Base-by-base conservation (phyloP, 2,888 invertebrate species). In the Sussaba pulchella region DNA sequence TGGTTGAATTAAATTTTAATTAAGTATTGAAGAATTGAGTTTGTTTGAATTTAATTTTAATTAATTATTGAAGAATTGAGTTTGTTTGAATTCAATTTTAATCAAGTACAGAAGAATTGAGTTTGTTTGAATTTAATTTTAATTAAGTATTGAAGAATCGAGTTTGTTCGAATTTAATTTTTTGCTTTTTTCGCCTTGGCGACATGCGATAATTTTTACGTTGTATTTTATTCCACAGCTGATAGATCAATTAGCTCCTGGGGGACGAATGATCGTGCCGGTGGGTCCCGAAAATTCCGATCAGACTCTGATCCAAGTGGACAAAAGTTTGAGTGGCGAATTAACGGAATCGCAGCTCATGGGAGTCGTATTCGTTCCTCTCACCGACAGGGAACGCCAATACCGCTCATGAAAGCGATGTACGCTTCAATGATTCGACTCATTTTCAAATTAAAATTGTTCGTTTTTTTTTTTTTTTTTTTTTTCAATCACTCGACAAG, bases 361-460 rank as follows among this genome's bases (percentile, higher is more conserved):
- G 97, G 97, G 98, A 50, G 99, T 99, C 10, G 96, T 98, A 86
- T 99, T 98, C 91, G 99, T 99, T 41, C 99, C 99, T 0, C 94
- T 99, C 57, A 99, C 99, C 0, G 98, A 98, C 92, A 95, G 95
- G 91, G 94, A 95, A 19, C 93, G 94, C 77, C 96, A 97, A 89
- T 95, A 95, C 94, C 94, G 95, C 61, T 90, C 91, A 84, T 90
- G 90, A 88, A 89, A 92, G 89, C 91, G 88, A 90, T 93, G 91
- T 59, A 67, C 54, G 85, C 85, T 89, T 74, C 87, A 86, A 71
- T 90, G 79, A 89, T 6, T 31, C 31, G 82, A 85, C 84, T 83
- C 69, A 10, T 36, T 45, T 36, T 5, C 6, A 31, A 5, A 31
- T 31, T 5, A 5, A 31, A 5, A 31, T 31, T 5, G n/a, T 50